Percentiles rank a stretch among this genome's conserved stretches.
Evolutionary conservation across 2,888 invertebrate species (phyloP).

Genomic region (Protonemura montana): DNA sequence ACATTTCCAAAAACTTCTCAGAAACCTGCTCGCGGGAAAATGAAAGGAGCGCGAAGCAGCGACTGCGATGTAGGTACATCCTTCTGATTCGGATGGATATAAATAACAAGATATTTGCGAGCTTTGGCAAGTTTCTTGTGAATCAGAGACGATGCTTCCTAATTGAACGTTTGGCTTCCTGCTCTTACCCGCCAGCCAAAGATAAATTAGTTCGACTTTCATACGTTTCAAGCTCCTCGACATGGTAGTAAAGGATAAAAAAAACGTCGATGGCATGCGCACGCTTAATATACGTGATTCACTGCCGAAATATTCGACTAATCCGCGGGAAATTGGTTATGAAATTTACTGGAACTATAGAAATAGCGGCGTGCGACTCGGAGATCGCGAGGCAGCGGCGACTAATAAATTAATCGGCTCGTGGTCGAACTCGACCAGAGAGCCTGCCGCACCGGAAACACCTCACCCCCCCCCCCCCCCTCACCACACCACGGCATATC

Average conservation of each 20-base stretch:
- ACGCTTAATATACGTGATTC: neutral
- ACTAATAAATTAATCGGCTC: neutral
- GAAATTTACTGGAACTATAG: conserved; percentile 7
- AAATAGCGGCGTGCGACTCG: neutral
- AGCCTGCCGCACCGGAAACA: neutral
- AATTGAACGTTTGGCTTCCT: conserved; percentile 39
- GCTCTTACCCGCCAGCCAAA: neutral
- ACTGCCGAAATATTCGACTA: conserved; percentile 17
- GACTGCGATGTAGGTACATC: neutral
- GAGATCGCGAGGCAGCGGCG: neutral
- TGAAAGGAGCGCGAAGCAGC: neutral
- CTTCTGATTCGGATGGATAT: conserved; percentile 21
- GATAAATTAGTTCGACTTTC: conserved; percentile 20
- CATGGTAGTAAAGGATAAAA: neutral
- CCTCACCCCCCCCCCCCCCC: neutral
- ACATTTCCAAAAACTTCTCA: neutral
- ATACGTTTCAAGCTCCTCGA: neutral
- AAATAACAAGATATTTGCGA: conserved; percentile 33
- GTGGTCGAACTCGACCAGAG: neutral
- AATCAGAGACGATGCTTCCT: conserved; percentile 31
- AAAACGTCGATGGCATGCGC: neutral
- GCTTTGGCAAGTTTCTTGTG: conserved; percentile 28
- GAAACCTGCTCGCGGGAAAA: neutral
- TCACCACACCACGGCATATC: too few species aligned
- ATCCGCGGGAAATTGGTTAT: conserved; percentile 27